Base-by-base conservation (phyloP, 2,797 vertebrate species). In the Dendrocincla fuliginosa region DNA sequence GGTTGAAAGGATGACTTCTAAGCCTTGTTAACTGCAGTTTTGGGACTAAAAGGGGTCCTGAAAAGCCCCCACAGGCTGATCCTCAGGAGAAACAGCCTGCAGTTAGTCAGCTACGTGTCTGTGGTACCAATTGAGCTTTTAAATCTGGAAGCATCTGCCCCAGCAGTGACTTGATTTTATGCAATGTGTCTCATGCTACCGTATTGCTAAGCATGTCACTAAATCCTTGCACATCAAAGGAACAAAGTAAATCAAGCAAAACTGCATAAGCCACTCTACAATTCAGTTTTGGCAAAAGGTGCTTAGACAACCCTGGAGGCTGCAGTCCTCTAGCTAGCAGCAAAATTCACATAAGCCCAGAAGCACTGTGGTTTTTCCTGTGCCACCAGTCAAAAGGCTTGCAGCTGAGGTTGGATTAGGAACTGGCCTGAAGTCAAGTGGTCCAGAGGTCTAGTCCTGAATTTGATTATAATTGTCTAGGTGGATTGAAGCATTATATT, bases 151-250 rank as follows among this genome's bases (percentile, higher is more conserved):
- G 33, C 79, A 94, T 96, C 92, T 96, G 92, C 69, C 90, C 91
- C 73, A 90, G 79, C 47, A 92, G 73, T 90, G 87, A 96, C 92
- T 92, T 94, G 94, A 94, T 96, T 97, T 96, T 96, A 91, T 95
- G 92, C 87, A 96, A 86, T 15, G 71, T 92, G 84, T 94, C 84
- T 96, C 84, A 76, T 88, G 91, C 91, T 92, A 81, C 69, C 0
- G 44, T 91, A 88, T 89, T 88, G 55, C 84, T 78, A 79, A 94
- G 96, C 89, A 81, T 89, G 95, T 85, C 90, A 84, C 92, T 97
- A 97, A 96, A 95, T 92, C 93, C 92, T 95, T 84, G 79, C 90
- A 96, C 92, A 95, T 96, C 95, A 97, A 96, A 96, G 95, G 93
- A 96, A 84, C 46, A 49, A 89, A 95, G 84, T 95, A 94, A 95